phyloP scores from a whole-genome alignment of 2,888 invertebrate genomes.

The Patella caerulea region DNA sequence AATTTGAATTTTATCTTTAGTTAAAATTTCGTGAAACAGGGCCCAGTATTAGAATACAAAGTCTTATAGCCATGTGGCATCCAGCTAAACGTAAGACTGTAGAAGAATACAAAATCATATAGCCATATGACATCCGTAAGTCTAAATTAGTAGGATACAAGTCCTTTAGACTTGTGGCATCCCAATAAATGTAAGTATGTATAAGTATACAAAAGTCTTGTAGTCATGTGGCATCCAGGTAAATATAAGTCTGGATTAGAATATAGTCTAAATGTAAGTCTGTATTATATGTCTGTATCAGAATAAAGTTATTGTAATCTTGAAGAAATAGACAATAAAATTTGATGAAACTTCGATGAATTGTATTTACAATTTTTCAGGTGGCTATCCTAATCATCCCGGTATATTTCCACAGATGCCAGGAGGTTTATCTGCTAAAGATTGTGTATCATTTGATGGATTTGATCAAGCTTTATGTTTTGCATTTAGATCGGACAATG shows the following conservation, averaged over 20 bases:
- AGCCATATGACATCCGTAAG: conserved; percentile 58
- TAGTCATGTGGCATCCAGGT: conserved; percentile 64
- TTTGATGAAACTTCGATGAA: too few relatives aligned
- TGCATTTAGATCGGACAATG: conserved; percentile 64
- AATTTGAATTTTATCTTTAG: too few relatives aligned
- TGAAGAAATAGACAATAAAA: too few relatives aligned
- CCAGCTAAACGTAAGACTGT: conserved; percentile 43
- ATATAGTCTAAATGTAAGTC: conserved; percentile 28
- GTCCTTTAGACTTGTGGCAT: conserved; percentile 60
- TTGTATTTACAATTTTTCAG: conserved; percentile 32
- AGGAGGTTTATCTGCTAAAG: conserved; percentile 57
- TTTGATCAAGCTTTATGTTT: conserved; percentile 62
- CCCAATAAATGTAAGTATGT: conserved; percentile 41
- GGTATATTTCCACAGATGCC: conserved; percentile 55
- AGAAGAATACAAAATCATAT: conserved; percentile 48
- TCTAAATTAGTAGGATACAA: not conserved
- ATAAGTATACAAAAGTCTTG: conserved; percentile 43
- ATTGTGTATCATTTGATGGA: conserved; percentile 58
- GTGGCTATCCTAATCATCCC: conserved; percentile 64
- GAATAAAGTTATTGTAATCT: too few relatives aligned
- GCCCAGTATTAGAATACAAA: conserved; percentile 6
- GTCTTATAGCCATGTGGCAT: conserved; percentile 60
- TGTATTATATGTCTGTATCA: conserved; percentile 32
- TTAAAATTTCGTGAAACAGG: too few relatives aligned
- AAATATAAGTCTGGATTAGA: conserved; percentile 6